These are phyloP conservation scores for Phalacrocorax pelagicus DNA, from an alignment of 2,113 vertebrate species.

Conservation along the genomic window DNA sequence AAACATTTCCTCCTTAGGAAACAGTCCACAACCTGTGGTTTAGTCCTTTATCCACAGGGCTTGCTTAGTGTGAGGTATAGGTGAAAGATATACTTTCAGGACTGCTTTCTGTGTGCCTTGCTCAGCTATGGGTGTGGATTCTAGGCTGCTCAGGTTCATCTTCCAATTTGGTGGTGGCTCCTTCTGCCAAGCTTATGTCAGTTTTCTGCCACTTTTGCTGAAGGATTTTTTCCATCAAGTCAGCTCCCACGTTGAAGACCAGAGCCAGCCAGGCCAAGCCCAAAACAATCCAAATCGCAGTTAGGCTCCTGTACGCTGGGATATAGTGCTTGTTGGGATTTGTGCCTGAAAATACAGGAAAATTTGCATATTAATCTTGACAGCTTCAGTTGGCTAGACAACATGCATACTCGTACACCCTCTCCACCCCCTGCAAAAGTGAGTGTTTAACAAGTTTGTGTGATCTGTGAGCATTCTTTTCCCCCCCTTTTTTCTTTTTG, in stretches of 20 bases:
- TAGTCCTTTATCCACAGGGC: not conserved
- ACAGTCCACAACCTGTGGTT: not conserved
- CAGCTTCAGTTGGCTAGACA: not conserved
- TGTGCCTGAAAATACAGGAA: conserved; percentile 70
- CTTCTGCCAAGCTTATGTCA: conserved; percentile 54
- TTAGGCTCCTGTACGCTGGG: conserved; percentile 72
- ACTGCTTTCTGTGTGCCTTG: not conserved
- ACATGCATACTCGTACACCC: not conserved
- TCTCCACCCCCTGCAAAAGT: not conserved
- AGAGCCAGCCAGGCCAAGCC: conserved; percentile 80
- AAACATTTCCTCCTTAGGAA: not conserved
- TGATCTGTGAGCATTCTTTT: not conserved
- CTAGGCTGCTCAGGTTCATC: conserved; percentile 62
- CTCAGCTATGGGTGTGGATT: conserved; percentile 69
- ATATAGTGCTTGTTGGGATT: conserved; percentile 78
- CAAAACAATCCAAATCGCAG: conserved; percentile 78
- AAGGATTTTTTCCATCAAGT: conserved; percentile 76
- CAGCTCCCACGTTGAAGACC: conserved; percentile 74
- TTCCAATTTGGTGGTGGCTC: conserved; percentile 66
- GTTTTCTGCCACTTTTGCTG: conserved; percentile 62
- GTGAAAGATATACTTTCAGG: not conserved
- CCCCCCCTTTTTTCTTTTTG: no score
- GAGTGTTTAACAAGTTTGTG: not conserved
- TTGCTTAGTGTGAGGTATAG: not conserved
- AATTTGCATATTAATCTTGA: not conserved